Conservation (phyloP, 2,113 vertebrate genomes). For the Rhinogobius similis region DNA sequence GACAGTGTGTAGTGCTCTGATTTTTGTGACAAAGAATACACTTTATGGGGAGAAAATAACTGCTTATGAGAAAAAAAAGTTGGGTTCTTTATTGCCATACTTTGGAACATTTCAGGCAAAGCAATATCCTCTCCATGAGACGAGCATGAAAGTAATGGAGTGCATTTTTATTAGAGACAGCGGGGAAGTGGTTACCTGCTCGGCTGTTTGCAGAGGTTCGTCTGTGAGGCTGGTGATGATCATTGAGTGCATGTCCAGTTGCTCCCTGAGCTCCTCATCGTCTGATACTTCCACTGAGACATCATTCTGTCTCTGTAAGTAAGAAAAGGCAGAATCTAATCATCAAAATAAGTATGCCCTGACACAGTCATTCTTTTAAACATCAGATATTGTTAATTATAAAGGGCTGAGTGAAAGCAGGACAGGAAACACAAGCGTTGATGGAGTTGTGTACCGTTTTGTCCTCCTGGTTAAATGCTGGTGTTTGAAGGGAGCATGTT, state of each 20-base stretch:
- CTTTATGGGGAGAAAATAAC: too few species aligned
- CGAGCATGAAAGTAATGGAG: too few species aligned
- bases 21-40: too few species aligned
- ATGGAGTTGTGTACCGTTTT: constrained; percentile 80
- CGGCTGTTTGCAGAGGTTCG: constrained; percentile 93
- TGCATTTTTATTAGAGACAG: too few species aligned
- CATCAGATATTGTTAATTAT: constrained; percentile 40
- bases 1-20: too few species aligned
- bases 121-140: too few species aligned
- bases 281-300: constrained; percentile 86
- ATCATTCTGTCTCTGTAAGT: constrained; percentile 76
- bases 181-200: constrained; percentile 80
- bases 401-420: constrained; percentile 20
- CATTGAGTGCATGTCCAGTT: constrained; percentile 96
- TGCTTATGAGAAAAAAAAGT: too few species aligned
- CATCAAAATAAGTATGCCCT: constrained; percentile 52
- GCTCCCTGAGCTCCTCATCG: constrained; percentile 93
- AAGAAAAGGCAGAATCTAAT: constrained; percentile 42
- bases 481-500: constrained; percentile 83
- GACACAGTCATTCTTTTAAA: constrained; percentile 42
- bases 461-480: constrained; percentile 84
- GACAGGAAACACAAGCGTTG: constrained; percentile 18
- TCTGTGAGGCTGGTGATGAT: constrained; percentile 90
- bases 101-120: too few species aligned
- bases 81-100: too few species aligned